These are phyloP conservation scores for Chiloscyllium plagiosum DNA, from an alignment of 2,113 vertebrate species.

Conservation along the genomic window DNA sequence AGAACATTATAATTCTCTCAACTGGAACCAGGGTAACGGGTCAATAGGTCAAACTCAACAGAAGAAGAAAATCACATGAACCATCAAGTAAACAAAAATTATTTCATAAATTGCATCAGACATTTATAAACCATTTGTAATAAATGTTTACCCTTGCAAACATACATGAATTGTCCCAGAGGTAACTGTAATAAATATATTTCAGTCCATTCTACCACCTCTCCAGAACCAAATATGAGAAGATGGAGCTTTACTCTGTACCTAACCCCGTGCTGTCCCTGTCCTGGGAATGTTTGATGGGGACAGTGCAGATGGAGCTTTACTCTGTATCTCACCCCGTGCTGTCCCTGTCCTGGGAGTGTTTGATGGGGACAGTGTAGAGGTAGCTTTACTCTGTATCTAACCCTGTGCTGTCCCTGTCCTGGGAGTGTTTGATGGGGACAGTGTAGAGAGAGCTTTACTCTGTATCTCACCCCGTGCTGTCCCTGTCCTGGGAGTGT, in stretches of 20 bases:
- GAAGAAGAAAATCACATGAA: background rate
- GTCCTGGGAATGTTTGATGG: too few relatives aligned
- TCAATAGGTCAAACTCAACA: background rate
- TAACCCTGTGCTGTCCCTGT: background rate
- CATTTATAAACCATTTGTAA: background rate
- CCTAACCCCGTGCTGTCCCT: too few relatives aligned
- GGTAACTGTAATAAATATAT: background rate
- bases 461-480: background rate
- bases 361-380: background rate
- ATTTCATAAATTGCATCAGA: background rate
- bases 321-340: too few relatives aligned
- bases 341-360: too few relatives aligned
- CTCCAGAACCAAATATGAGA: background rate
- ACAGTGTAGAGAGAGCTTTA: background rate
- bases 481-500: too few relatives aligned
- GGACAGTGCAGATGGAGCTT: background rate
- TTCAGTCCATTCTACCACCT: background rate
- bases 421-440: background rate
- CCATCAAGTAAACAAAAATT: background rate
- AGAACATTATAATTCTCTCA: background rate
- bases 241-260: too few relatives aligned
- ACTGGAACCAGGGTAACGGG: background rate
- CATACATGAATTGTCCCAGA: background rate
- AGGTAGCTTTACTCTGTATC: background rate
- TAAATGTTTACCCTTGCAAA: background rate